These are phyloP conservation scores for Meloe dianella DNA, from an alignment of 2,888 invertebrate genomes.

Conservation along the genomic window DNA sequence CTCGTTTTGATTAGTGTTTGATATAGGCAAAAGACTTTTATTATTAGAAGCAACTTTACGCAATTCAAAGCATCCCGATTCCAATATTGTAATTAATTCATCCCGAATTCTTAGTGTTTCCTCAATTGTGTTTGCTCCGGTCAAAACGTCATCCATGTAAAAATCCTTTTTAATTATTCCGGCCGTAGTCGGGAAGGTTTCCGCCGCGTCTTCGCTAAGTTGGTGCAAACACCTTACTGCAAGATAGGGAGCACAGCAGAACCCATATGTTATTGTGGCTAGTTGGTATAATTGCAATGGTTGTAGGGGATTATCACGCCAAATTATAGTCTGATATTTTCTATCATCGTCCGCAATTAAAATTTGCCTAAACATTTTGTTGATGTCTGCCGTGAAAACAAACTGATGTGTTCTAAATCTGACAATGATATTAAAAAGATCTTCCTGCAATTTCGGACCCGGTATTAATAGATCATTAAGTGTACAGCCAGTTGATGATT, in stretches of 20 bases:
- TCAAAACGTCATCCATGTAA: conserved; percentile 28
- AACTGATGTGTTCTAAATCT: conserved; percentile 29
- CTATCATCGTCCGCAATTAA: conserved; percentile 15
- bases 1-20: not conserved
- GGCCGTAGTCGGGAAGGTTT: conserved; percentile 12
- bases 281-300: conserved; percentile 24
- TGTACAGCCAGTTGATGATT: conserved; percentile 29
- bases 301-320: conserved; percentile 22
- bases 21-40: not conserved
- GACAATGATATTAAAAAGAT: conserved; percentile 34
- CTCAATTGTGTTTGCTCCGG: not conserved
- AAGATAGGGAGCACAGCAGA: conserved; percentile 30
- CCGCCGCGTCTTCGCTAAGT: conserved; percentile 21
- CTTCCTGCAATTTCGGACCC: conserved; percentile 34
- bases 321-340: conserved; percentile 31
- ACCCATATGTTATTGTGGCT: conserved; percentile 32
- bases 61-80: conserved; percentile 10
- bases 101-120: not conserved
- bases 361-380: conserved; percentile 35
- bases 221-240: conserved; percentile 29
- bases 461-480: conserved; percentile 35
- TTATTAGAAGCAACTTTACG: conserved; percentile 18
- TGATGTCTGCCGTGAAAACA: conserved; percentile 30
- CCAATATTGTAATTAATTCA: not conserved
- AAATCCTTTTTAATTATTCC: conserved; percentile 17